Conservation (phyloP, 35 echinoderm and acorn worm genomes). For the Eucidaris tribuloides region DNA sequence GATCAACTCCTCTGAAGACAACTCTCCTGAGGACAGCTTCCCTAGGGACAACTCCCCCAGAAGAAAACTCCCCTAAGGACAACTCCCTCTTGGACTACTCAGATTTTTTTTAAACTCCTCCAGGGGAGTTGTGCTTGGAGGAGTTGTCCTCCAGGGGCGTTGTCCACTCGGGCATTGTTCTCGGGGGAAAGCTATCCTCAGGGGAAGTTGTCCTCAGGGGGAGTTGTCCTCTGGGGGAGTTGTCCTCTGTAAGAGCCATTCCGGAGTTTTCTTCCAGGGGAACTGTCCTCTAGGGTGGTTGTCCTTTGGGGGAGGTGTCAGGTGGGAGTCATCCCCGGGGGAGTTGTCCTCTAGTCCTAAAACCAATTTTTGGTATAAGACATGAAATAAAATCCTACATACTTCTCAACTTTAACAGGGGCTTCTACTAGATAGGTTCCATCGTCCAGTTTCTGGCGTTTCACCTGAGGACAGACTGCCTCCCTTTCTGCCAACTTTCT, state of each 20-base stretch:
- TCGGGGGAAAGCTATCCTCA: no score
- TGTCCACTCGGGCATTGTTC: no score
- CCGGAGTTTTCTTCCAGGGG: not conserved
- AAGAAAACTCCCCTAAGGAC: no score
- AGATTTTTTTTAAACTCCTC: no score
- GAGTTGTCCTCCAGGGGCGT: no score
- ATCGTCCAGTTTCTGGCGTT: conserved; percentile 65
- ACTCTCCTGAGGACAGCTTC: no score
- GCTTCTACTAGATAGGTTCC: conserved; percentile 37
- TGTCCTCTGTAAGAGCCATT: not conserved
- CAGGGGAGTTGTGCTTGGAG: no score
- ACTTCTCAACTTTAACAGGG: conserved; percentile 50
- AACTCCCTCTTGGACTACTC: no score
- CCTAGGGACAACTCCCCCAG: no score
- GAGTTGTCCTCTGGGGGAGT: no score
- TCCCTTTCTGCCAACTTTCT: not conserved
- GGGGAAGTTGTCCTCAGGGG: no score
- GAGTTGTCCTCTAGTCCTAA: not conserved
- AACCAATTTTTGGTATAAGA: not conserved
- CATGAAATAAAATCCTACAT: not conserved
- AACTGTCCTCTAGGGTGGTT: not conserved
- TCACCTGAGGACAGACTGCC: conserved; percentile 18
- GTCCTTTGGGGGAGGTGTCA: not conserved
- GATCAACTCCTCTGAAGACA: no score
- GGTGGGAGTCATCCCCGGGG: not conserved